Base-by-base conservation (phyloP, 2,888 invertebrate genomes). In the Folsomia manolachei region DNA sequence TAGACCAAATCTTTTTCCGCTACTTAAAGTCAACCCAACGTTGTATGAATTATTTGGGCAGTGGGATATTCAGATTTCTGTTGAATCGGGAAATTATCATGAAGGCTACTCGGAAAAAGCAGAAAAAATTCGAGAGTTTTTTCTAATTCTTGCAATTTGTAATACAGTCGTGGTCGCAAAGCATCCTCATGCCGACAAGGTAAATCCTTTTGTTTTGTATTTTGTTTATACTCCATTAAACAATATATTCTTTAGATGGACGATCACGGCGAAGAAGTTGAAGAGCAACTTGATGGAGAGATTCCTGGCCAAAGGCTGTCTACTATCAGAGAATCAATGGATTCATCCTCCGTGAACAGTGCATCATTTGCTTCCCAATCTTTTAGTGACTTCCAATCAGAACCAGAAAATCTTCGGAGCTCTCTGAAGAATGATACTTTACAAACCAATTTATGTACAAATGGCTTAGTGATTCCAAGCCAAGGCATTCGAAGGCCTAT, bases 111-210 rank as follows among this genome's bases (percentile, higher is more conserved):
- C 27, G 21, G 70, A 79, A 52, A 90, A 93, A 81, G 88, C 90
- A 2, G 90, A 91, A 80, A 87, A 90, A 82, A 88, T 94, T 39
- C 91, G 91, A 81, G 95, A 95, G 83, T 97, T 98, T 85, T 89
- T 98, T 77, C 84, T 97, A 74, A 89, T 95, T 25, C 86, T 98
- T 84, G 93, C 97, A 19, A 89, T 97, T 74, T 98, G 98, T 85
- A 98, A 98, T 85, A 97, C 97, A 0, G 97, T 98, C 7, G 93
- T 97, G 69, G 97, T 97, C 68, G 92, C 95, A 78, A 88, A 89
- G 66, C 91, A 92, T 83, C 95, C 95, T 7, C 90, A 90, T 83
- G 86, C 87, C 79, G 90, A 90, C 83, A 84, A 86, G 79, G 91
- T 93, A 89, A 56, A 19, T 56, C 4, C 19, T 18, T 19, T 7